Percentiles rank a stretch among this genome's conserved stretches.
Evolutionary conservation across 2,797 vertebrate species (phyloP).

Genomic region (Neosilurus mollespiculum): DNA sequence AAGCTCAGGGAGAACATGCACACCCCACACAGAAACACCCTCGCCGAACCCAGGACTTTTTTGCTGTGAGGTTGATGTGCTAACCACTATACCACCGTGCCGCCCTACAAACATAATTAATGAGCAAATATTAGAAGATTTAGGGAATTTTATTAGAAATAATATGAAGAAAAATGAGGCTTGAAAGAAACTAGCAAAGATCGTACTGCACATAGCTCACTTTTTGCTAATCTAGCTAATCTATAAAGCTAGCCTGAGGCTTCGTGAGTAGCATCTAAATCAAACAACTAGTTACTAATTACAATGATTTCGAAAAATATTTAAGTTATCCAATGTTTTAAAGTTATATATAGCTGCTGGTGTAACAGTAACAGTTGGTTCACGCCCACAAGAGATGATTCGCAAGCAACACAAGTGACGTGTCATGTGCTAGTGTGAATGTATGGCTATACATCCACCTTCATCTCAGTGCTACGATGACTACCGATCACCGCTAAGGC

Average conservation of each 20-base stretch:
- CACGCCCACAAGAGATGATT: background rate
- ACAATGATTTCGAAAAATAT: background rate
- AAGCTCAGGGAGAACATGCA: no score
- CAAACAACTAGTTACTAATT: background rate
- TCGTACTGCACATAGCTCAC: background rate
- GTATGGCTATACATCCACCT: background rate
- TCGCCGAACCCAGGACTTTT: no score
- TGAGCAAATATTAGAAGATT: no score
- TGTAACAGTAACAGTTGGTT: background rate
- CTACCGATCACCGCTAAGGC: background rate
- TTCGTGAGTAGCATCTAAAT: background rate
- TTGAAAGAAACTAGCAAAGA: background rate
- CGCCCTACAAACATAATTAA: no score
- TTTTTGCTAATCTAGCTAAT: background rate
- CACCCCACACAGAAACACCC: no score
- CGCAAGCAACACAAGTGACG: background rate
- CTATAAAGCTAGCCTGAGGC: background rate
- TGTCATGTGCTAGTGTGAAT: background rate
- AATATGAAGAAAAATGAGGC: background rate
- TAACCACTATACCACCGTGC: no score
- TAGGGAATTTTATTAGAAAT: no score
- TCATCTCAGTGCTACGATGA: background rate
- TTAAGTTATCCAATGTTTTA: no score
- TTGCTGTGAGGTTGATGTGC: no score
- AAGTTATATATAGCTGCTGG: no score